Base-by-base conservation (phyloP, 2,113 vertebrate genomes). In the Ophiodon elongatus region DNA sequence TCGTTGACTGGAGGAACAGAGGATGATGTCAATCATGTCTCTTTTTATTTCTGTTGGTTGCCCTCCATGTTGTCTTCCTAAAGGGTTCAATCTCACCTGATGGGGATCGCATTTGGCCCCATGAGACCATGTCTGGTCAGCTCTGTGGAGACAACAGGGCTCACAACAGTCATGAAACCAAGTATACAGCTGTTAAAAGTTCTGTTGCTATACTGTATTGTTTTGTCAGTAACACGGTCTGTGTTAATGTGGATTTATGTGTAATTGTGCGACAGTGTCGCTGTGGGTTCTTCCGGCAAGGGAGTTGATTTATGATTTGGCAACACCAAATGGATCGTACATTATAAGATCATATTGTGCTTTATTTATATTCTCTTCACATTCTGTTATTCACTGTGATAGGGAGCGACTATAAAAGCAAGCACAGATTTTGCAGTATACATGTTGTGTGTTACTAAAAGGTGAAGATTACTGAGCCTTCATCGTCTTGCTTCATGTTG, bases 41-140 rank as follows among this genome's bases (percentile, higher is more conserved):
- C 54, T 87, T 80, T 62, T 86, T 86, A 85, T 92, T 92, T 87
- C 71, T 56, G 77, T 82, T 89, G 88, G 88, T 83, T 52, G 62
- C 52, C 64, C 54, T 87, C 62, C 73, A 70, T 37, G 19, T 73
- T 54, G 76, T 83, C 79, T 79, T 78, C 71, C 71, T 79, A 52
- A 79, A 79, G 37, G 45, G 47, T 76, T 77, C 33, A 15, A 11
- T 72, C 59, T 79, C 72, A 87, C 76, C 92, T 80, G 77, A 83
- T 71, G 56, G 74, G 69, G 37, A 68, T 62, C 7, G 3, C 54
- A 54, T 39, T 63, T 73, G 72, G 52, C 41, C 81, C 66, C 54
- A 4, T 23, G 80, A 82, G 68, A 67, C 67, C 33, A n/a, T 66
- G 59, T 87, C 82, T 79, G 43, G 27, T 77, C 62, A 35, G 29